Percentiles rank a stretch among this genome's conserved stretches.
These are phyloP conservation scores for Amphiura filiformis DNA, from an alignment of 35 echinoderm and acorn worm species.

Conservation along the genomic window DNA sequence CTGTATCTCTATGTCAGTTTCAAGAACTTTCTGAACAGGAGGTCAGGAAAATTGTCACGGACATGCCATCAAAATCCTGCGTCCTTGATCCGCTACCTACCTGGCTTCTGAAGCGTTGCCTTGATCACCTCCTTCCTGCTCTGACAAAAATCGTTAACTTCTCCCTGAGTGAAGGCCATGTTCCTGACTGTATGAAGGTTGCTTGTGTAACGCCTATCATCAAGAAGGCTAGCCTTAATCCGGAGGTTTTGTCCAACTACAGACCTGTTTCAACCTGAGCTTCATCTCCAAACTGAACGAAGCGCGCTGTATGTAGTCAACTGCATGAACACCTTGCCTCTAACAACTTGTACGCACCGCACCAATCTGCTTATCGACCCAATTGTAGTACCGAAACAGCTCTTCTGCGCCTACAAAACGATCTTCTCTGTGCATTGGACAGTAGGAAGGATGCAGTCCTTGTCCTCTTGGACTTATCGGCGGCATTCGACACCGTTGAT, in stretches of 20 bases:
- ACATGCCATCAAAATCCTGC: not conserved
- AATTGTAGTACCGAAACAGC: slow-evolving; percentile 2
- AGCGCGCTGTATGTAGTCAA: not conserved
- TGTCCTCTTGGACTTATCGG: too few species aligned
- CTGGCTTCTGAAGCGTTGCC: not conserved
- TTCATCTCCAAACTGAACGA: not conserved
- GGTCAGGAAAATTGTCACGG: not conserved
- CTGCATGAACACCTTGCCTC: not conserved
- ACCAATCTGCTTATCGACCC: not conserved
- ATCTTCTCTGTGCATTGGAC: too few species aligned
- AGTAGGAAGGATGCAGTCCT: too few species aligned
- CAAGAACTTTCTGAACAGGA: not conserved
- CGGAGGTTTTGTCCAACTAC: not conserved
- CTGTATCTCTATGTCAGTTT: not conserved
- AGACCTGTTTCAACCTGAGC: not conserved
- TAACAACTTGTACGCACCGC: not conserved
- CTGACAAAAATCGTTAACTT: not conserved
- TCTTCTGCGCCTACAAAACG: not conserved
- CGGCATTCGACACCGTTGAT: too few species aligned
- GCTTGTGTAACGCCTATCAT: not conserved
- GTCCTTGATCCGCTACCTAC: not conserved
- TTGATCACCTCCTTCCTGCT: not conserved
- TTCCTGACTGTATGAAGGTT: not conserved
- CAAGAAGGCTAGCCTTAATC: not conserved
- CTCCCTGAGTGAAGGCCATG: not conserved